Evolutionary conservation across 2,113 vertebrate species (phyloP).

Genomic region (Limanda limanda): DNA sequence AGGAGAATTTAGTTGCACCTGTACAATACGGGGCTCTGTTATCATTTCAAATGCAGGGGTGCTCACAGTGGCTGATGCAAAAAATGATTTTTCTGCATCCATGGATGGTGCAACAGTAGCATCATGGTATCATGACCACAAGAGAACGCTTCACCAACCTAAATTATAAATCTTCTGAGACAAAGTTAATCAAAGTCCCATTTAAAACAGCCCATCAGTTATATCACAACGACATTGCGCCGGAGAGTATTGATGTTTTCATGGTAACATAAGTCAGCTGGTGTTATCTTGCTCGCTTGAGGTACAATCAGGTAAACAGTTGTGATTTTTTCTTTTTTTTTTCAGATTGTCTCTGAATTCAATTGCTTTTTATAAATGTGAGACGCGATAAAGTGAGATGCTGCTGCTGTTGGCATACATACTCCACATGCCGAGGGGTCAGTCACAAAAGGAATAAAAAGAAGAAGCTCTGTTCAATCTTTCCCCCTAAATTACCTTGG

Average conservation of each 20-base stretch:
- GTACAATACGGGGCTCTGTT: neutral
- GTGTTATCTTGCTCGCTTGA: neutral
- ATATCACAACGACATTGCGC: neutral
- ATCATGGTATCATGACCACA: neutral
- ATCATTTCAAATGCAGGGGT: neutral
- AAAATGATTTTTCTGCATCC: slow-evolving; percentile 53
- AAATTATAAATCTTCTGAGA: neutral
- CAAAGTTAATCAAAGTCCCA: neutral
- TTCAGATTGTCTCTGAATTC: neutral
- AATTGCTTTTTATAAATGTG: neutral
- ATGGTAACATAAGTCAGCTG: neutral
- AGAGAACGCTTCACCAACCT: neutral
- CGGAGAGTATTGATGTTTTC: neutral
- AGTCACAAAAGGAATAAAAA: slow-evolving; percentile 9
- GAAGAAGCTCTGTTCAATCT: slow-evolving; percentile 71
- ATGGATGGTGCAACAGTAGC: slow-evolving; percentile 9
- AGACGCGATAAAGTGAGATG: neutral
- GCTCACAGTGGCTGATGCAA: slow-evolving; percentile 20
- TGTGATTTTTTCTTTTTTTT: neutral
- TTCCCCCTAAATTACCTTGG: slow-evolving; percentile 77
- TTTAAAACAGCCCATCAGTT: neutral
- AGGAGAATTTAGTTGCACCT: slow-evolving; percentile 23
- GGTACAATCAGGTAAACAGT: slow-evolving; percentile 24
- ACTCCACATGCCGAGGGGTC: slow-evolving; percentile 46
- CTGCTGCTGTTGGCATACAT: slow-evolving; percentile 25